Evolutionary conservation across 92 coral and sea anemone genomes (phyloP), one percentile per base, ranked within the genome.

Genomic region (Nematostella vectensis): DNA sequence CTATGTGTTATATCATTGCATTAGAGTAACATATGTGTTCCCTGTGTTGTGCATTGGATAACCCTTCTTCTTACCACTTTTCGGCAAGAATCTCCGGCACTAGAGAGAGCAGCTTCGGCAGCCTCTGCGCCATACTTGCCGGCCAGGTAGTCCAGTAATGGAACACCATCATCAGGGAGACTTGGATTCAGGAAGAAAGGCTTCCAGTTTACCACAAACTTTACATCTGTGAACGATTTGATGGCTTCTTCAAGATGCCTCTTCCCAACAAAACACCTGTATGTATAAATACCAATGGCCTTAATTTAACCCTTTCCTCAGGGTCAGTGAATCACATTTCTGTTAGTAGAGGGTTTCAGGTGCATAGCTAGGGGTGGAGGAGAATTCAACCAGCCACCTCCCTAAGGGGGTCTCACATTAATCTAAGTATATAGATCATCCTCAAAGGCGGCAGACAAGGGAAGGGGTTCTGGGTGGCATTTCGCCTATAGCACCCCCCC

Each of bases 201-300:
- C 47, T 50, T 70, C 94, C 94, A 84, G 11, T 69, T 69, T 13
- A 84, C 67, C 57, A 69, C 78, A 65, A 84, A 84, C 49, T 55
- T 50, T 48, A 79, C 66, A 33, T 84, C 80, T 8, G 9, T 36
- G 71, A 79, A 79, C 44, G 55, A 54, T 60, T 65, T 57, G 54
- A 84, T 74, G 61, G 94, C 94, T 53, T 74, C 75, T 44, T 84
- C 94, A 63, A 84, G 80, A 63, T 79, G 87, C 69, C 80, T 87
- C 48, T 84, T 84, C 64, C 83, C 94, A 44, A 84, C 87, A 59
- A 58, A 84, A 55, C 94, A 84, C 94, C 94, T 83, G 23, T 28
- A n/a, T n/a, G n/a, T n/a, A n/a, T n/a, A n/a, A n/a, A n/a, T n/a
- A n/a, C 50, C 30, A 58, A 48, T 2, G 33, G 45, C 22, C 47